These are phyloP conservation scores for Drosophila rellima DNA, from an alignment of 2,888 invertebrate genomes.

Conservation along the genomic window DNA sequence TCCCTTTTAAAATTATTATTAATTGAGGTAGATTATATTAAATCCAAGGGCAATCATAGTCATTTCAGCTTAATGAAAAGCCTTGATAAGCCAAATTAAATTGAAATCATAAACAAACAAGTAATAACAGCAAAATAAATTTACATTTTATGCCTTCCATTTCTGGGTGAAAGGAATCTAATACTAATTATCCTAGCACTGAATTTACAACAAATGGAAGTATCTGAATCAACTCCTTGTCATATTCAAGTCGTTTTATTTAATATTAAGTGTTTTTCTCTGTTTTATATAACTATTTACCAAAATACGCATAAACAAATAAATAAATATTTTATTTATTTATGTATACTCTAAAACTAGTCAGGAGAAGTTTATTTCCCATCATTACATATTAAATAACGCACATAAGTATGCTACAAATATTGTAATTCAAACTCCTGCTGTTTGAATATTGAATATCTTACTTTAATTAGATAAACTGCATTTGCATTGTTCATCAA, in stretches of 20 bases:
- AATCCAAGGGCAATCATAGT: background rate
- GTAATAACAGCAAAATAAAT: background rate
- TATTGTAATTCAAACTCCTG: constrained; percentile 11
- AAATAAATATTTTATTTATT: background rate
- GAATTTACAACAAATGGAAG: background rate
- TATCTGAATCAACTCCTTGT: background rate
- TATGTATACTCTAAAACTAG: background rate
- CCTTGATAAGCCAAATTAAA: background rate
- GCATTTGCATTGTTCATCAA: constrained; percentile 21
- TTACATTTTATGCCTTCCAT: background rate
- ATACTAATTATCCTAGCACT: background rate
- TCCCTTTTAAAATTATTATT: background rate
- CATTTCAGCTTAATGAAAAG: background rate
- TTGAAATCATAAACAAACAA: background rate
- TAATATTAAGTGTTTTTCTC: constrained; percentile 2
- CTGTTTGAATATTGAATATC: background rate
- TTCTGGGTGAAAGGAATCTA: background rate
- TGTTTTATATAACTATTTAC: no score
- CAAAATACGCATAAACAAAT: background rate
- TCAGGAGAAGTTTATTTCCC: background rate
- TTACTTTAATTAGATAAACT: no score
- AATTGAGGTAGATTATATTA: background rate
- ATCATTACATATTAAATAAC: background rate
- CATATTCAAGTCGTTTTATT: background rate
- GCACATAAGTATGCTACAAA: constrained; percentile 53